phyloP scores from a whole-genome alignment of 35 echinoderm and acorn worm species.

The Amphiura filiformis region DNA sequence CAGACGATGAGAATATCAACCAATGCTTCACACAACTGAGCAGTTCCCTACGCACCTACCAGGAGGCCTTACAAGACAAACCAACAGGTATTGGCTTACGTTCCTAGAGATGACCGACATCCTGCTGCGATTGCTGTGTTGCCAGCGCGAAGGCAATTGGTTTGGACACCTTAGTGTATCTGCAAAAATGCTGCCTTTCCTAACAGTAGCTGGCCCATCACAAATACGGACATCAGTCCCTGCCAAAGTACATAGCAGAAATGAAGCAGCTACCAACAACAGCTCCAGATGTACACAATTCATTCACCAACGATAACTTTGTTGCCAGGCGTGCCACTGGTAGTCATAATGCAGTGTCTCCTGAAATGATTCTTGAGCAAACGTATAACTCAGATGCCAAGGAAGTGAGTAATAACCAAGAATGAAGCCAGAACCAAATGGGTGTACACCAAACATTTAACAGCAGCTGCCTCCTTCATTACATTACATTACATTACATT shows the following conservation, averaged over 20 bases:
- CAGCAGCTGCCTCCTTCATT: too few relatives aligned
- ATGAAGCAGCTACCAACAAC: background rate
- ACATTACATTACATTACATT: too few relatives aligned
- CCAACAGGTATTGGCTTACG: slow-evolving; percentile 9
- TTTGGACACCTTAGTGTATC: slow-evolving; percentile 4
- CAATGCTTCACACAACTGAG: background rate
- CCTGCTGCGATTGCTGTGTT: background rate
- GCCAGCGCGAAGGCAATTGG: slow-evolving; percentile 4
- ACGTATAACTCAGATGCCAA: too few relatives aligned
- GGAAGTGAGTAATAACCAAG: too few relatives aligned
- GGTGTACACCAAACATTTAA: too few relatives aligned
- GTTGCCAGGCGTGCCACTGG: too few relatives aligned
- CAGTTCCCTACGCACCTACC: background rate
- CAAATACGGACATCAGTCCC: background rate
- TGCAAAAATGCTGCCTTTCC: background rate
- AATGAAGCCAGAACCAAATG: too few relatives aligned
- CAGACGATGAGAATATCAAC: background rate
- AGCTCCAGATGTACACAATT: too few relatives aligned
- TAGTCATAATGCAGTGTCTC: too few relatives aligned
- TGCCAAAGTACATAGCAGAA: background rate
- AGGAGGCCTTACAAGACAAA: background rate
- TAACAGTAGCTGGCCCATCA: background rate
- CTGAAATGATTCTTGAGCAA: too few relatives aligned
- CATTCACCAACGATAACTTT: too few relatives aligned
- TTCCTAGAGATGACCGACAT: slow-evolving; percentile 8